phyloP scores from a whole-genome alignment of 2,113 vertebrate genomes.

The Amphiprion ocellaris region DNA sequence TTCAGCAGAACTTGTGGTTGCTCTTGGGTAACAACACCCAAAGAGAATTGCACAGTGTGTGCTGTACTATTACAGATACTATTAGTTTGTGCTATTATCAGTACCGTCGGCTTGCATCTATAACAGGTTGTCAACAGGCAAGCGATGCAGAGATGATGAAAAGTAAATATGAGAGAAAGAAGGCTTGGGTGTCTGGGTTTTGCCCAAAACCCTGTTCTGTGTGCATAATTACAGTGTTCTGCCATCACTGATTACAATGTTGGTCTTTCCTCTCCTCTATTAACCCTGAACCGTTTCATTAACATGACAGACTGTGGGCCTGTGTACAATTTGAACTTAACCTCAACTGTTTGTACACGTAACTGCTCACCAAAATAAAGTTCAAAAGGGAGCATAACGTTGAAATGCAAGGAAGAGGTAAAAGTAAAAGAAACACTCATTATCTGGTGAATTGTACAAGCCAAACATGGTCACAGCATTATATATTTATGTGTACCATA shows the following conservation, averaged over 20 bases:
- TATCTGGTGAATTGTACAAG: constrained; percentile 57
- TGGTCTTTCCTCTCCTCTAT: constrained; percentile 76
- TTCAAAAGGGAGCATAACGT: constrained; percentile 24
- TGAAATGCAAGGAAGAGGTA: constrained; percentile 32
- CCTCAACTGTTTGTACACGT: constrained; percentile 67
- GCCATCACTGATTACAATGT: constrained; percentile 76
- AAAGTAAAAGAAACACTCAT: constrained; percentile 50
- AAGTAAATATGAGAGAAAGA: constrained; percentile 66
- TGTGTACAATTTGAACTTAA: constrained; percentile 72
- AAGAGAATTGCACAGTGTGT: constrained; percentile 39
- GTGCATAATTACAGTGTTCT: constrained; percentile 74
- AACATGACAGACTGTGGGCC: constrained; percentile 71
- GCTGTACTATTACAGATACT: constrained; percentile 54
- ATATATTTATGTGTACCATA: constrained; percentile 62
- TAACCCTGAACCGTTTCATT: constrained; percentile 80
- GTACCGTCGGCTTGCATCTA: constrained; percentile 37
- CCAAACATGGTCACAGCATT: constrained; percentile 62
- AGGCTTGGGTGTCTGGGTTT: constrained; percentile 69
- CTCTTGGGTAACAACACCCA: constrained; percentile 53
- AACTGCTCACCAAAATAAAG: constrained; percentile 59
- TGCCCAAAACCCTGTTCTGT: constrained; percentile 72
- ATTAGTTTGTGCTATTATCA: constrained; percentile 42
- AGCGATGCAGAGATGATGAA: constrained; percentile 54
- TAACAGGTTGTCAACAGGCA: constrained; percentile 60
- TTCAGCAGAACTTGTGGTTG: constrained; percentile 37